A percentile compares a stretch with the other conserved stretches of the same genome.
phyloP scores from a whole-genome alignment of 2,888 invertebrate genomes.

The Drosophila mercatorum region DNA sequence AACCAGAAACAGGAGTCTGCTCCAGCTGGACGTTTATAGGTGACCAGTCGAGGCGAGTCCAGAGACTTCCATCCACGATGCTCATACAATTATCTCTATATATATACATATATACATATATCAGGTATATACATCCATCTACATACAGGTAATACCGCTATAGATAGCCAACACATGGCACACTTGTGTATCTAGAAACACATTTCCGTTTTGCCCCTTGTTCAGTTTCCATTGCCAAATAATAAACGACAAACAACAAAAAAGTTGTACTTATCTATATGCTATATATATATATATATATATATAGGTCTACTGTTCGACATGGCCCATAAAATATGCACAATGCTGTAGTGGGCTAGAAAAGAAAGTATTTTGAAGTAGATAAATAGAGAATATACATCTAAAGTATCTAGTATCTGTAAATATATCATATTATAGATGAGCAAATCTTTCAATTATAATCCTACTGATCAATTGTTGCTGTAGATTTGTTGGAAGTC shows the following conservation, averaged over 20 bases:
- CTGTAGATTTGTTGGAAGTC: no score
- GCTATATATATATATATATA: neutral
- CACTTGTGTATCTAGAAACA: conserved; percentile 27
- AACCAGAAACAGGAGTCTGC: conserved; percentile 11
- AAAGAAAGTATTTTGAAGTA: neutral
- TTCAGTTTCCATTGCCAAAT: conserved; percentile 43
- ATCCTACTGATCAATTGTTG: no score
- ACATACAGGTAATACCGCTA: conserved; percentile 14
- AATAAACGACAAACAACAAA: conserved; percentile 8
- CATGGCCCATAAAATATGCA: neutral
- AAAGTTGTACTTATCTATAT: conserved; percentile 11
- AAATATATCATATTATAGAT: no score
- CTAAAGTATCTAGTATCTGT: no score
- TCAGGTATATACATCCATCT: neutral
- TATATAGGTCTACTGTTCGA: neutral
- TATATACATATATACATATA: conserved; percentile 30
- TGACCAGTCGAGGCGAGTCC: neutral
- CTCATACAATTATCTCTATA: conserved; percentile 40
- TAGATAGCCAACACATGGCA: conserved; percentile 31
- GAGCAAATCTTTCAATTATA: no score
- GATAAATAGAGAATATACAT: no score
- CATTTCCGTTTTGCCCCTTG: conserved; percentile 19
- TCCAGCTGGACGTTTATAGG: neutral
- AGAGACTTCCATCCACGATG: neutral
- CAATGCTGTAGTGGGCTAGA: neutral